Evolutionary conservation across 1,140 invertebrate genomes (phyloP).

Genomic region (Elysia chlorotica): DNA sequence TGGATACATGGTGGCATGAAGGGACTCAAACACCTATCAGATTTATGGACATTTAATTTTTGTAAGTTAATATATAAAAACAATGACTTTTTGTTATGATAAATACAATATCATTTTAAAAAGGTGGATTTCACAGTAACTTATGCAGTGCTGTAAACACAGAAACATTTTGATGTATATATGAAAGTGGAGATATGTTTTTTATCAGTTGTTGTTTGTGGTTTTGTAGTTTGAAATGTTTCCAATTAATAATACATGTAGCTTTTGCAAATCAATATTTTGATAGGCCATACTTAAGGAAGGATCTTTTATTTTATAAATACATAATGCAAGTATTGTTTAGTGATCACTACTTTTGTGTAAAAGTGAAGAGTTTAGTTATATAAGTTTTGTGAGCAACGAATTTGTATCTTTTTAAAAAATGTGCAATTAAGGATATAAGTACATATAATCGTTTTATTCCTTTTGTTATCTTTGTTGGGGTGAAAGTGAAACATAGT

Average conservation of each 20-base stretch:
- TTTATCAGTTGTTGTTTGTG: slow-evolving; percentile 6
- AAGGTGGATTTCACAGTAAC: not conserved
- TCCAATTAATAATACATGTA: too few relatives aligned
- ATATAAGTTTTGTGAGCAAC: not conserved
- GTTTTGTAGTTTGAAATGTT: too few relatives aligned
- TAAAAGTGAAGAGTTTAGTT: not conserved
- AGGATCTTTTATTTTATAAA: too few relatives aligned
- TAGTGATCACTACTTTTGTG: not conserved
- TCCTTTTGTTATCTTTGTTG: not conserved
- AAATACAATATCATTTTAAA: not conserved
- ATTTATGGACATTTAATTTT: slow-evolving; percentile 86
- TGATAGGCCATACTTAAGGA: too few relatives aligned
- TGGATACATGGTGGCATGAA: slow-evolving; percentile 91
- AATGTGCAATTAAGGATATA: not conserved
- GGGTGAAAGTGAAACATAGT: not conserved
- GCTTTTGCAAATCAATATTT: too few relatives aligned
- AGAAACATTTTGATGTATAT: not conserved
- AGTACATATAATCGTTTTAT: not conserved
- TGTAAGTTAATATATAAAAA: too few relatives aligned
- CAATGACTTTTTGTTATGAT: too few relatives aligned
- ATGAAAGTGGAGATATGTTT: not conserved
- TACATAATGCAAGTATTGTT: too few relatives aligned
- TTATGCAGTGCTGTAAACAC: not conserved
- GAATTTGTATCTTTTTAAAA: not conserved
- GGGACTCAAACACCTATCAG: slow-evolving; percentile 78